A percentile compares a stretch with the other conserved stretches of the same genome.
Evolutionary conservation across 2,797 vertebrate species (phyloP).

Genomic region (Hydrophis major): DNA sequence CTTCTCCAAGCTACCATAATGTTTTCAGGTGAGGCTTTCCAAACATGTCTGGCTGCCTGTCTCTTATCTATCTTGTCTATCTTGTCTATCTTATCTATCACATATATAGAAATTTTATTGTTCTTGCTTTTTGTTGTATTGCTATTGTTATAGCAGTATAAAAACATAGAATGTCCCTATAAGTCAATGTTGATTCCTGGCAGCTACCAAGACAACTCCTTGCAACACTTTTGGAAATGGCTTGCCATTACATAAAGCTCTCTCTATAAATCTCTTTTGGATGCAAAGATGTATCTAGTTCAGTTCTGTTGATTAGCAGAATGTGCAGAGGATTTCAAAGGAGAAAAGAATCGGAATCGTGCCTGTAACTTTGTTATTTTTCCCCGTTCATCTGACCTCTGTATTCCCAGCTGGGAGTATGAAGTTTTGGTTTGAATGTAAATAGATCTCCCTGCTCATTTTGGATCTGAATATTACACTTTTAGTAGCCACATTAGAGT

Average conservation of each 20-base stretch:
- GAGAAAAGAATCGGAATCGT: not conserved
- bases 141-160: not conserved
- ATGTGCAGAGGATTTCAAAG: not conserved
- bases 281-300: not conserved
- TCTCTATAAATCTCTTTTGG: not conserved
- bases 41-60: not conserved
- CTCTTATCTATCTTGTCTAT: too few relatives aligned
- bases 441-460: not conserved
- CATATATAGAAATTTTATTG: not conserved
- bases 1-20: not conserved
- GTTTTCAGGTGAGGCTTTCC: not conserved
- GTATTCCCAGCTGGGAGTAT: not conserved
- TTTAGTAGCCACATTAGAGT: not conserved
- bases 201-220: not conserved
- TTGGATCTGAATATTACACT: not conserved
- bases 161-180: not conserved
- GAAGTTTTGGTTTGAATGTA: not conserved
- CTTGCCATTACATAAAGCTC: not conserved
- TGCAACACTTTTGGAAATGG: not conserved
- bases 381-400: not conserved
- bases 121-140: not conserved
- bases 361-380: not conserved
- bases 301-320: not conserved
- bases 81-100: not conserved
- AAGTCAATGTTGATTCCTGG: not conserved